Conservation (phyloP, 1,140 invertebrate genomes). For the Galendromus occidentalis region DNA sequence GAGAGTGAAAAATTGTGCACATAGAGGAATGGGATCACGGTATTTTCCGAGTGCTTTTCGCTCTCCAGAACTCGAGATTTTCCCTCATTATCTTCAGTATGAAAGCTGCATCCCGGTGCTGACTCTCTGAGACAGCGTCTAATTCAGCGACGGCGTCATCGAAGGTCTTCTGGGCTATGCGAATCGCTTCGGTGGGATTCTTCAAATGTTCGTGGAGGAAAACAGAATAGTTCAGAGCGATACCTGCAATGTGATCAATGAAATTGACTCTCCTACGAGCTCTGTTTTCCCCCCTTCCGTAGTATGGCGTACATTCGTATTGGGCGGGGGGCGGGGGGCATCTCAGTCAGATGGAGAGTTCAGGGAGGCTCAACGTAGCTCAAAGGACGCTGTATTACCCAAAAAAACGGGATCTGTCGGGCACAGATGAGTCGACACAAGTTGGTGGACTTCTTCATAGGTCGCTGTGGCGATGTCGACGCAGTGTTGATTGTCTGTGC, state of each 20-base stretch:
- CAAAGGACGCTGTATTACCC: too few relatives aligned
- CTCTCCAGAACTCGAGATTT: background rate
- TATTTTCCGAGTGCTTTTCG: too few relatives aligned
- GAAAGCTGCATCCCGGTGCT: background rate
- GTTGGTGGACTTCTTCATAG: background rate
- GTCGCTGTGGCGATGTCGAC: background rate
- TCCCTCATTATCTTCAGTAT: constrained; percentile 1
- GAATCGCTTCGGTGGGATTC: background rate
- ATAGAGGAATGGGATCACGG: too few relatives aligned
- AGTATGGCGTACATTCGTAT: too few relatives aligned
- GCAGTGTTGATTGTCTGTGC: background rate
- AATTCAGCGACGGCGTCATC: background rate
- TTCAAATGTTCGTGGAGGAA: background rate
- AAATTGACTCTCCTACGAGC: too few relatives aligned
- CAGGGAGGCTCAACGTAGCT: too few relatives aligned
- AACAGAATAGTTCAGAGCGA: background rate
- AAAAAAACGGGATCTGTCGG: background rate
- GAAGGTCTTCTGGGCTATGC: background rate
- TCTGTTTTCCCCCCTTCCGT: too few relatives aligned
- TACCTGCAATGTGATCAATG: background rate
- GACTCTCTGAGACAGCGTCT: background rate
- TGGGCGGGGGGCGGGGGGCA: too few relatives aligned
- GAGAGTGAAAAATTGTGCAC: too few relatives aligned
- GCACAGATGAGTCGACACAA: background rate
- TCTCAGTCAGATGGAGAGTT: too few relatives aligned